Base-by-base conservation (phyloP, 2,113 vertebrate genomes). In the Rutilus rutilus region DNA sequence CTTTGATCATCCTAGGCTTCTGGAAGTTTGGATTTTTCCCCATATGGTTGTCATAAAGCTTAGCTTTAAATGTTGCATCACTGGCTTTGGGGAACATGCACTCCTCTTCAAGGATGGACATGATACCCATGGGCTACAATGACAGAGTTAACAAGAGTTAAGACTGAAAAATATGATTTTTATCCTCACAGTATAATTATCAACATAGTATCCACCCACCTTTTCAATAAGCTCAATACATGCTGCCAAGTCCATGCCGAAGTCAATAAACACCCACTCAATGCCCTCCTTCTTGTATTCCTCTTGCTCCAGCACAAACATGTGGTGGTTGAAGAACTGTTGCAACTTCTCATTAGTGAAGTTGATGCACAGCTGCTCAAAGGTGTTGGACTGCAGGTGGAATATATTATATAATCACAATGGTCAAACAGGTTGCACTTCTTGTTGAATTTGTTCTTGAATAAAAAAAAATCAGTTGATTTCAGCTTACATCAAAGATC, bases 331-430 rank as follows among this genome's bases (percentile, higher is more conserved):
- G 93, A 96, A 96, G 69, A 96, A 96, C 94, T 97, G 96, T 91
- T 96, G 95, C 93, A 97, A 93, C 92, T 97, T 97, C 88, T 97
- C 96, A 81, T 97, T 97, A 88, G 96, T 96, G 92, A 96, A 96
- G 88, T 96, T 96, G 91, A 97, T 97, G 88, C 95, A 97, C 10
- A 96, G 93, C 92, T 97, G 96, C 84, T 97, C 96, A 89, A 97
- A 90, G 86, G 95, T 97, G 91, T 97, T 97, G 23, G 86, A 97
- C 97, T 97, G 39, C 30, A 73, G 27, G 10, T 33, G 42, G 25
- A n/a, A 52, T 15, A 67, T 10, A 8, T 50, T 52, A 0, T 67
- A 76, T 11, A 1, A 33, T 47, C 9, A 52, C 33, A 45, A 21
- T 23, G 17, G 1, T 92, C 50, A 54, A 54, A 54, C 52, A 6